Base-by-base conservation (phyloP, 92 coral and sea anemone species). In the Desmophyllum pertusum region DNA sequence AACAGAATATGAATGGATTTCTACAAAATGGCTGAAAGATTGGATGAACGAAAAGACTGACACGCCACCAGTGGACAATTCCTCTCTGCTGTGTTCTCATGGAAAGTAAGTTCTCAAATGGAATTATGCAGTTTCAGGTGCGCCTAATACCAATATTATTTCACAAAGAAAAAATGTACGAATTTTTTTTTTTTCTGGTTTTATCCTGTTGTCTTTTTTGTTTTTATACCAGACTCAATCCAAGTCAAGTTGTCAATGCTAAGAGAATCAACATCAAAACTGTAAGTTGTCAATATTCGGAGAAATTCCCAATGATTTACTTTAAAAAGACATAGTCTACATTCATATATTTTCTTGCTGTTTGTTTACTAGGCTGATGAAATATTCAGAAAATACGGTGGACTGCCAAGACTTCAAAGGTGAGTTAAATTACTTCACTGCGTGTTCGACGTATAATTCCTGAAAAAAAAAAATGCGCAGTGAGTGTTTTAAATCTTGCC, bases 51-150 rank as follows among this genome's bases (percentile, higher is more conserved):
- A 96, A 68, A 91, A 89, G 63, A 69, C 71, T 35, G 93, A 90
- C 1, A 91, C 83, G 19, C 94, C 92, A 3, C 98, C 98, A 25
- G 92, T 95, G 45, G 98, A 95, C 48, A 90, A 95, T 79, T 87
- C 98, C 4, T 91, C 94, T 17, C 90, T 95, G 7, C 75, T 95
- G n/a, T 95, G 98, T 70, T 51, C 81, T 36, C 99, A 96, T 83
- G 98, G 98, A 74, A 94, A 92, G 99, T 96, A 92, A 74, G 88
- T n/a, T n/a, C n/a, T n/a, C n/a, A n/a, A n/a, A n/a, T 45, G 3
- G 38, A 27, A 9, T 17, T 3, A 0, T 29, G 61, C 21, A 33
- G 18, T 37, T 4, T 76, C 41, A 64, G 1, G 8, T 63, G 63
- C 10, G 10, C 9, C 65, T 57, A 57, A 14, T 10, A 25, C 35